Evolutionary conservation across 2,113 vertebrate species (phyloP), one percentile per base, ranked within the genome.

Genomic region (Ptilonorhynchus violaceus): DNA sequence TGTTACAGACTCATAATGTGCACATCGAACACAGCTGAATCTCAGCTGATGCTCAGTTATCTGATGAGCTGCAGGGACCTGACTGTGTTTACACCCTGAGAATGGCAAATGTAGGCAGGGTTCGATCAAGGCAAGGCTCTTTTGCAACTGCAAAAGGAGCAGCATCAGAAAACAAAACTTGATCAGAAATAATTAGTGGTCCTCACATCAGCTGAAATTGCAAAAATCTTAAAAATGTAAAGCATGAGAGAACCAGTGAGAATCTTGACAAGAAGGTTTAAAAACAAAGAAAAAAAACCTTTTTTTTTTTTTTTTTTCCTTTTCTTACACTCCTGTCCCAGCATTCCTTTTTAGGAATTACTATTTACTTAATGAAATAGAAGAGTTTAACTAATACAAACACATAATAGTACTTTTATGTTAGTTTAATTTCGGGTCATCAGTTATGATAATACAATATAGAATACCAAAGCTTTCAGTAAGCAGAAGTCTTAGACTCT

Each of bases 401-500:
- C 44, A 55, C n/a, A 76, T 3, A n/a, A 85, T 78, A 75, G 56
- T 39, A 91, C 49, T 90, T 64, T 70, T 96, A 47, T 96, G 80
- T 76, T 96, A 85, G 92, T 97, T 89, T 91, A 80, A 97, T 97
- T 98, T 89, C 49, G 92, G 82, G 52, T 85, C 86, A 96, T 96
- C 31, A 37, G 85, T 96, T 98, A 96, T 86, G 78, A 96, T 95
- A 97, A 97, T 89, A 97, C 89, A 96, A 95, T 80, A 84, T 6
- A 86, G 49, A 92, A 97, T 95, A 97, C 9, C 46, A 79, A 95
- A 85, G 13, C 85, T 87, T 91, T 72, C 67, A 88, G 66, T 93
- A 85, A 91, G 74, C 47, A 87, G 73, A 76, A 79, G 31, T 74
- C 93, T 91, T 50, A 58, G 81, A 17, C 70, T 90, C 37, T 94